Evolutionary conservation across 1,140 invertebrate genomes (phyloP).

Genomic region (Aethina tumida): DNA sequence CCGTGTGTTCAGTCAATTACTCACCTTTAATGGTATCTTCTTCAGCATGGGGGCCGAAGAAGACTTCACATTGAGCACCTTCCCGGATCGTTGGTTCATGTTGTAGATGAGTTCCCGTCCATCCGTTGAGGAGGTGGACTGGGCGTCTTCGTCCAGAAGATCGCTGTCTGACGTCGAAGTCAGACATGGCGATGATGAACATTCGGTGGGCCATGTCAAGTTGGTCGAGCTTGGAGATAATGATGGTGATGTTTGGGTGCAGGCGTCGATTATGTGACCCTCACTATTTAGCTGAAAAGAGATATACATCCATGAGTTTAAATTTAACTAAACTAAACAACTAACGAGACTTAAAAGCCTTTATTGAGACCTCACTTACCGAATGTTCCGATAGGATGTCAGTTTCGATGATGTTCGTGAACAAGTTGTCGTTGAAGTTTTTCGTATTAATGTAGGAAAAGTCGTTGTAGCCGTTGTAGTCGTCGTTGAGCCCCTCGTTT

Average conservation of each 20-base stretch:
- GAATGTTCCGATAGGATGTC: background rate
- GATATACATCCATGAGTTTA: constrained; percentile 1
- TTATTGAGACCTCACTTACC: too few relatives aligned
- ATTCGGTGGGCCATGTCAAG: constrained; percentile 28
- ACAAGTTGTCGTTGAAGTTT: too few relatives aligned
- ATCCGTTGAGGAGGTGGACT: constrained; percentile 13
- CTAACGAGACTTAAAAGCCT: constrained; percentile 9
- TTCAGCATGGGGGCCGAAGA: constrained; percentile 28
- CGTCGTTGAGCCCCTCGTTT: constrained; percentile 7
- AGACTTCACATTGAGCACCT: constrained; percentile 24
- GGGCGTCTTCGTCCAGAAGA: constrained; percentile 12
- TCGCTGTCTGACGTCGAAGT: constrained; percentile 10
- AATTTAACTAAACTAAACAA: background rate
- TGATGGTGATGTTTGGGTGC: constrained; percentile 27
- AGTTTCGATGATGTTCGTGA: background rate
- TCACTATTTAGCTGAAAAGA: constrained; percentile 1
- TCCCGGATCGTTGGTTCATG: too few relatives aligned
- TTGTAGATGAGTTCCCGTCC: background rate
- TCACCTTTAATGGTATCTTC: constrained; percentile 21
- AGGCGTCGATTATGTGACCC: constrained; percentile 10
- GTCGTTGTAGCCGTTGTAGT: constrained; percentile 2
- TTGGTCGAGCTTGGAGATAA: constrained; percentile 27
- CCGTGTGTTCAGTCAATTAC: constrained; percentile 8
- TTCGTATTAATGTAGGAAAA: too few relatives aligned
- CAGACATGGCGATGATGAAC: constrained; percentile 26